Conservation (phyloP, 2,888 invertebrate genomes). For the Hirtodrosophila trivittata region DNA sequence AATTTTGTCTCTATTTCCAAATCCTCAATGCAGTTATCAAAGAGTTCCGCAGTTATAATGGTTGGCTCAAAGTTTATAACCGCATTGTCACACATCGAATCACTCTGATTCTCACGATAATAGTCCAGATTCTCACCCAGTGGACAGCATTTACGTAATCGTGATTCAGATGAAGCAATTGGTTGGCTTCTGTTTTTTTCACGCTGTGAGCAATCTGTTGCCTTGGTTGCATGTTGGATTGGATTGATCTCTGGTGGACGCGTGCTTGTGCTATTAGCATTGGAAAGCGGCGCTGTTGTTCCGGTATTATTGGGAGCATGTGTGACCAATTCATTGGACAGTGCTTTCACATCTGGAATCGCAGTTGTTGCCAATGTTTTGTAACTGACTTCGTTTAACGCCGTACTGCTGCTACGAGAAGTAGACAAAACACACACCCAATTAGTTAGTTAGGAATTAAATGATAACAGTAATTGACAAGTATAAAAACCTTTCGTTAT, state of each 20-base stretch:
- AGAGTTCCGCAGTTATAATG: slow-evolving; percentile 79
- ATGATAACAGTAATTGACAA: not conserved
- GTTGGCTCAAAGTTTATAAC: slow-evolving; percentile 59
- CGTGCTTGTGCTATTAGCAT: slow-evolving; percentile 29
- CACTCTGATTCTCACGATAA: slow-evolving; percentile 70
- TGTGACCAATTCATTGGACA: slow-evolving; percentile 8
- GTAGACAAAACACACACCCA: not conserved
- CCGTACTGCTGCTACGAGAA: not conserved
- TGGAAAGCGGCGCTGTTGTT: slow-evolving; percentile 1
- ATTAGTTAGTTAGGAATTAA: not conserved
- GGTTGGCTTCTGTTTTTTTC: slow-evolving; percentile 73
- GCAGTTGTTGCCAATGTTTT: slow-evolving; percentile 16
- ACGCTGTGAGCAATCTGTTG: slow-evolving; percentile 77
- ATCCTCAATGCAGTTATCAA: slow-evolving; percentile 83
- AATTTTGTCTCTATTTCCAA: slow-evolving; percentile 71
- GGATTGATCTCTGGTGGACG: slow-evolving; percentile 15
- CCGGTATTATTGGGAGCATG: slow-evolving; percentile 4
- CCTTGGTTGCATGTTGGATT: slow-evolving; percentile 23
- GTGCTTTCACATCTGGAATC: not conserved
- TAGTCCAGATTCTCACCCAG: slow-evolving; percentile 79
- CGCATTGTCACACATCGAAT: slow-evolving; percentile 66
- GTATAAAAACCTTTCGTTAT: slow-evolving; percentile 13
- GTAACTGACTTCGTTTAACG: slow-evolving; percentile 4
- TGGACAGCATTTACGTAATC: slow-evolving; percentile 84
- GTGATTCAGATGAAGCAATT: slow-evolving; percentile 73